Conservation (phyloP, 2,113 vertebrate species). For the Aegotheles bennettii region DNA sequence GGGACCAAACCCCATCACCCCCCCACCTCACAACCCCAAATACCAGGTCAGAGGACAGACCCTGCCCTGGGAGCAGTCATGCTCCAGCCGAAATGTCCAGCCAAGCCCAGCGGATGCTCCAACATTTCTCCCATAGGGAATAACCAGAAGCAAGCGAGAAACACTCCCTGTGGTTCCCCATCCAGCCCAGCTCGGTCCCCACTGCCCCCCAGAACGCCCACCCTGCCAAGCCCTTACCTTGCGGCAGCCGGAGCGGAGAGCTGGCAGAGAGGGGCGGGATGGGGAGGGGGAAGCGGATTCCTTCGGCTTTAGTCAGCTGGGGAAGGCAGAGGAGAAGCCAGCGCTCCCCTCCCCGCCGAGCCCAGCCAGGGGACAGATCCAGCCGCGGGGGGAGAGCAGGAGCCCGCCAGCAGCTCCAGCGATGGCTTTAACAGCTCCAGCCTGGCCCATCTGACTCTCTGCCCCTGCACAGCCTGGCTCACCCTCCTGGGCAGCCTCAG, state of each 20-base stretch:
- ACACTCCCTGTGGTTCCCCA: background rate
- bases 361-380: background rate
- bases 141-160: background rate
- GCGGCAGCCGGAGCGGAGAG: background rate
- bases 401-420: background rate
- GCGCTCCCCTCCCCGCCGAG: background rate
- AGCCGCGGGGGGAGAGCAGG: background rate
- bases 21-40: background rate
- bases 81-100: background rate
- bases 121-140: background rate
- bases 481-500: background rate
- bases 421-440: constrained; percentile 44
- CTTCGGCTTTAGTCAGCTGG: constrained; percentile 42
- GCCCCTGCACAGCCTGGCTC: background rate
- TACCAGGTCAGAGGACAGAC: constrained; percentile 35
- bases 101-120: background rate
- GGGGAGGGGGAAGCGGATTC: constrained; percentile 8
- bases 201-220: background rate
- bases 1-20: background rate
- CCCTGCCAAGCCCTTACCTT: background rate
- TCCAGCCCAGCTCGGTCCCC: background rate
- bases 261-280: background rate
- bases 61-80: background rate
- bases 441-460: background rate
- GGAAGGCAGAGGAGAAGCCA: background rate